phyloP scores from a whole-genome alignment of 2,888 invertebrate genomes.

The Alsophila aescularia region DNA sequence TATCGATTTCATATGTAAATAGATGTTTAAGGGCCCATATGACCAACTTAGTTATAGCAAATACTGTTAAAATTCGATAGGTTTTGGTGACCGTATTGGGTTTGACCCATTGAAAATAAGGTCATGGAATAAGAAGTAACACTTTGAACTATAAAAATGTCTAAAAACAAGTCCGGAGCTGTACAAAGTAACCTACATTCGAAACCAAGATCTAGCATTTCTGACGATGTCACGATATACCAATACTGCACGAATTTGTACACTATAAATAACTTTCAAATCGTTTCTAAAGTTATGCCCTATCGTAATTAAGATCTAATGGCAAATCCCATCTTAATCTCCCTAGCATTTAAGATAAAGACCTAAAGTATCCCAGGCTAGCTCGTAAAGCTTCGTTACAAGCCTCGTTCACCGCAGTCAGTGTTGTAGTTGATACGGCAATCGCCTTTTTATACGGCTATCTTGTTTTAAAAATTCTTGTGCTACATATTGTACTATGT shows the following conservation, averaged over 20 bases:
- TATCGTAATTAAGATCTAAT: slow-evolving; percentile 28
- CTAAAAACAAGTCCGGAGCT: background rate
- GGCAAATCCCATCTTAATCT: slow-evolving; percentile 12
- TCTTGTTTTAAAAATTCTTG: no score
- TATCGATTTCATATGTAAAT: slow-evolving; percentile 19
- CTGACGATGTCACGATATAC: background rate
- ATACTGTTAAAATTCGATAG: background rate
- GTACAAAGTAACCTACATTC: no score
- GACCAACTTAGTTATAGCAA: background rate
- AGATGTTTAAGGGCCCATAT: background rate
- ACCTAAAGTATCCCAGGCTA: slow-evolving; percentile 17
- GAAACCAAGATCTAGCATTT: background rate
- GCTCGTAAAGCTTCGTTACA: slow-evolving; percentile 11
- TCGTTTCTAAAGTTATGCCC: slow-evolving; percentile 1
- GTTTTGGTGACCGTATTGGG: background rate
- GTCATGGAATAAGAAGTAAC: background rate
- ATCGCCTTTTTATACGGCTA: background rate
- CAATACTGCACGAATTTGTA: slow-evolving; percentile 16
- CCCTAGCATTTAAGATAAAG: slow-evolving; percentile 23
- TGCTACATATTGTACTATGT: no score
- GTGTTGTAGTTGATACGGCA: slow-evolving; percentile 16
- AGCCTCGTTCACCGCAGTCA: slow-evolving; percentile 27
- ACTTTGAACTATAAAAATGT: background rate
- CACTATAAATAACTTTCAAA: slow-evolving; percentile 21
- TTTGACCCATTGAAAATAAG: background rate